These are phyloP conservation scores for Tenthredo distinguenda DNA, from an alignment of 2,888 invertebrate genomes.

Conservation along the genomic window DNA sequence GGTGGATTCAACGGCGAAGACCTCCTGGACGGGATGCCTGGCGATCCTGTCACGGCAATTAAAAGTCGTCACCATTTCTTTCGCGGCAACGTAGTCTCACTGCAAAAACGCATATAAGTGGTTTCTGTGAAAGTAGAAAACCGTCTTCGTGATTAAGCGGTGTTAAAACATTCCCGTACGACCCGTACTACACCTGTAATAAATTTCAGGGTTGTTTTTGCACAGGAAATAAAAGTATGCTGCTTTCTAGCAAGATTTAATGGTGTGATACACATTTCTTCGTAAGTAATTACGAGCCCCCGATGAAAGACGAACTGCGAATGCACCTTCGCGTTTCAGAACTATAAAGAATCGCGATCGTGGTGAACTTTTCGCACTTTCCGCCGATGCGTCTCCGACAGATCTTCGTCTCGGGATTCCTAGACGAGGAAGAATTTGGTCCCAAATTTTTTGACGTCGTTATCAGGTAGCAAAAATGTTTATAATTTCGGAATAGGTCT, in stretches of 20 bases:
- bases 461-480: background rate
- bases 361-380: background rate
- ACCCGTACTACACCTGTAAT: background rate
- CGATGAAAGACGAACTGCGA: background rate
- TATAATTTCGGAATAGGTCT: background rate
- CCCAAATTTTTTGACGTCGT: background rate
- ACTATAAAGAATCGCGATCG: background rate
- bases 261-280: background rate
- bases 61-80: constrained; percentile 45
- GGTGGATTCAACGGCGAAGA: background rate
- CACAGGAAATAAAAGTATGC: background rate
- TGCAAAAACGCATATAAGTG: constrained; percentile 34
- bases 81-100: background rate
- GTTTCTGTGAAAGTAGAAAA: constrained; percentile 46
- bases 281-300: background rate
- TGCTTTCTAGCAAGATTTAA: background rate
- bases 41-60: constrained; percentile 50
- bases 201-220: background rate
- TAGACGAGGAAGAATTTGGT: background rate
- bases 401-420: background rate
- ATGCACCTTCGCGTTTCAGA: background rate
- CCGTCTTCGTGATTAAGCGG: constrained; percentile 5
- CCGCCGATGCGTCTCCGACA: background rate
- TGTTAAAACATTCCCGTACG: constrained; percentile 27
- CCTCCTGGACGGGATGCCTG: constrained; percentile 44